Base-by-base conservation (phyloP, 2,888 invertebrate genomes). In the Nephrotoma guestfalica region DNA sequence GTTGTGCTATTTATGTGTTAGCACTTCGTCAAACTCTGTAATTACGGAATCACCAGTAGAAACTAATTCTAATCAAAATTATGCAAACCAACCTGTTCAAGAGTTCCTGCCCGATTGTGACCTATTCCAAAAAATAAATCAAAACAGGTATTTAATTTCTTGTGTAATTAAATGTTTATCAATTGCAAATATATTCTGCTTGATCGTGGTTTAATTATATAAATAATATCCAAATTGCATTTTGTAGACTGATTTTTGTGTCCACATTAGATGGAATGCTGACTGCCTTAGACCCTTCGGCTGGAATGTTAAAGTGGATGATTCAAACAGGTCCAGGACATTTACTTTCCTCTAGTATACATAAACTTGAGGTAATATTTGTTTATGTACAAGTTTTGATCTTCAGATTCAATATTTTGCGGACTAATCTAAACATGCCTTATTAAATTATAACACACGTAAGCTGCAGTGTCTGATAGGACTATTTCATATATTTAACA, bases 251-350 rank as follows among this genome's bases (percentile, higher is more conserved):
- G 88, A 92, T 97, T 87, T 93, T 97, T 89, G 95, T 98, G 57
- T 97, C 97, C 89, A 98, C 98, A 3, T 92, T 98, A 88, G 98
- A 99, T 94, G 98, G 98, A 11, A 94, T 94, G 89, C 90, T 99
- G 86, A 95, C 96, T 41, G 96, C 97, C 4, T 92, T 98, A 88
- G 95, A 97, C 90, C 93, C 95, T 11, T 92, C 93, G 18, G 94
- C 94, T 88, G 96, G 97, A 1, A 91, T 93, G 87, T 91, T 96
- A 88, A 92, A 94, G 86, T 99, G 98, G 98, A 94, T 94, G 88
- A 90, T 97, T 86, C 93, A 95, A 87, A 96, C 97, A 40, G 95
- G 95, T 86, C 93, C 94, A 13, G 94, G 94, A 30, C 95, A 97
- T 0, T 93, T 98, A 88, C 92, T 98, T 45, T 96, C 96, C 2